A percentile compares a stretch with the other conserved stretches of the same genome.
Conservation (phyloP, 53 echinoderm and acorn worm genomes). For the Paelopatides confundens region DNA sequence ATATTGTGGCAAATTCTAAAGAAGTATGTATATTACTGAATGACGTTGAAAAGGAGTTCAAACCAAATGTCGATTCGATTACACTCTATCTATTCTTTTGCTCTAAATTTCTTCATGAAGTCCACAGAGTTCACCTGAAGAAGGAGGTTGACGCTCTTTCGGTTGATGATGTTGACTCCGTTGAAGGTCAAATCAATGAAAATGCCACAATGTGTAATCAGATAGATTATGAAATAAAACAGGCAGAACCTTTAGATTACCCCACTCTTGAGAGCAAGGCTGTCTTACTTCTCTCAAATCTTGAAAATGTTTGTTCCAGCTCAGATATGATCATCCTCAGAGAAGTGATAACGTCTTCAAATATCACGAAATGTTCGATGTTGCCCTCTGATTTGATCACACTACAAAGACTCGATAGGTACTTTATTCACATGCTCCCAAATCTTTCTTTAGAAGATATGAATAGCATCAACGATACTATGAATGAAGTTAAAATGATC, state of each 20-base stretch:
- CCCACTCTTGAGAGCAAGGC: conserved; percentile 3
- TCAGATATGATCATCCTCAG: not conserved
- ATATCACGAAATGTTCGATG: not conserved
- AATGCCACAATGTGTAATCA: not conserved
- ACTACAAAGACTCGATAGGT: conserved; percentile 13
- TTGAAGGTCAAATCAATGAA: not conserved
- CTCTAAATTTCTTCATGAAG: not conserved
- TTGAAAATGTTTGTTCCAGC: not conserved
- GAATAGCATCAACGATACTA: conserved; percentile 1
- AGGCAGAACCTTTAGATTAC: not conserved
- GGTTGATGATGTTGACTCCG: not conserved
- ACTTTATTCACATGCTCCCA: not conserved
- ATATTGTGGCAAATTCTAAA: not conserved
- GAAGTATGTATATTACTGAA: not conserved
- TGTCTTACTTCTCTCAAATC: not conserved
- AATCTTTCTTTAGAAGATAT: not conserved
- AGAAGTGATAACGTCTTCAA: conserved; percentile 2
- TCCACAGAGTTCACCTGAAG: not conserved
- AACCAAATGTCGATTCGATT: not conserved
- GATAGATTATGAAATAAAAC: not conserved
- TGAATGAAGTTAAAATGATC: conserved; percentile 21
- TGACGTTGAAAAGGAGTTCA: not conserved
- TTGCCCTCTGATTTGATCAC: conserved; percentile 1
- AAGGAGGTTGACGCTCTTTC: not conserved
- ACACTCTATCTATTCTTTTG: not conserved